Percentiles rank a stretch among this genome's conserved stretches.
phyloP scores from a whole-genome alignment of 2,888 invertebrate genomes.

The Acronicta psi region DNA sequence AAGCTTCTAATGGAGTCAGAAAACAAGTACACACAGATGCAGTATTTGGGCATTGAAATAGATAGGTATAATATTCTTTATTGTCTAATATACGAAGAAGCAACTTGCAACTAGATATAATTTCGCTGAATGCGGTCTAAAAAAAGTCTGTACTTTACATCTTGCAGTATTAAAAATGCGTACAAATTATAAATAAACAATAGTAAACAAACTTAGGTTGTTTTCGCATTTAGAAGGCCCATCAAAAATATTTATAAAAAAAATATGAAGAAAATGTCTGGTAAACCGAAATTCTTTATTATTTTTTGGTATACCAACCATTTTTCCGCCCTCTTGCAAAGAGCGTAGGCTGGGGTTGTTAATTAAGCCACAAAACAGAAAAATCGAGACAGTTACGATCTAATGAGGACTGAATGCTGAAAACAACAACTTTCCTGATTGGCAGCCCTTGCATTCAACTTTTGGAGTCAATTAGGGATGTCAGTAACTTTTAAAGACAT shows the following conservation, averaged over 20 bases:
- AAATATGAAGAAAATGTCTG: too few species aligned
- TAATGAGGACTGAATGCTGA: constrained; percentile 43
- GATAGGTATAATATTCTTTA: too few species aligned
- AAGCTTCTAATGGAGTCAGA: constrained; percentile 62
- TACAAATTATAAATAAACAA: too few species aligned
- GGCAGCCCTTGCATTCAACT: constrained; percentile 13
- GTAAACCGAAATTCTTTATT: too few species aligned
- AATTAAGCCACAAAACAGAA: constrained; percentile 40
- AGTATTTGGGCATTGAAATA: constrained; percentile 15
- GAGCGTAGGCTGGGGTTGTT: constrained; percentile 26
- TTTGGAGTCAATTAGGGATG: constrained; percentile 24
- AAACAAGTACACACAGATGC: constrained; percentile 15
- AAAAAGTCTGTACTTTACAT: too few species aligned
- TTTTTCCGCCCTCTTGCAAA: constrained; percentile 6
- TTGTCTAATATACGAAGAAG: too few species aligned
- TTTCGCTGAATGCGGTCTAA: too few species aligned
- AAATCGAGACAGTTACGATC: constrained; percentile 35
- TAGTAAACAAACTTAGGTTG: too few species aligned
- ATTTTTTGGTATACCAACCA: background rate
- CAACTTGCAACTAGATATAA: too few species aligned
- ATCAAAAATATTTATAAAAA: too few species aligned
- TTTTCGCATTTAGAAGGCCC: too few species aligned
- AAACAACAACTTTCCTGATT: constrained; percentile 38
- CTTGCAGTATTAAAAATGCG: too few species aligned
- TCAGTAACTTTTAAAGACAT: constrained; percentile 12